These are phyloP conservation scores for Barnardius zonarius DNA, from an alignment of 2,113 vertebrate species.

Conservation along the genomic window DNA sequence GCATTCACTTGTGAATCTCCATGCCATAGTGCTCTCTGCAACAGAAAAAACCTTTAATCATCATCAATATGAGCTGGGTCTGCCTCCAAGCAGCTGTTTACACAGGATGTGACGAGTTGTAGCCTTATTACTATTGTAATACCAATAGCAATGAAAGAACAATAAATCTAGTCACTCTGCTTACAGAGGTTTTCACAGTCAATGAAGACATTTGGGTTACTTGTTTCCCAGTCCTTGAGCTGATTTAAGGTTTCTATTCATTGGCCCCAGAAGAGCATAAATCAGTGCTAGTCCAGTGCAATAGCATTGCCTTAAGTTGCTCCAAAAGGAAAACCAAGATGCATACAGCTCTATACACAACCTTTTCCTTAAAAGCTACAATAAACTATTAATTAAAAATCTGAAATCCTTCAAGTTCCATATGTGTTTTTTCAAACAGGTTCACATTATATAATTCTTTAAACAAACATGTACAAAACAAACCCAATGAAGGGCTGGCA, in stretches of 20 bases:
- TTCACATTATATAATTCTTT: background rate
- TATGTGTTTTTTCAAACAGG: background rate
- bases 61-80: fast-evolving
- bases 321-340: background rate
- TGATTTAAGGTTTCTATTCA: background rate
- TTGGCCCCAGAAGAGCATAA: background rate
- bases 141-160: background rate
- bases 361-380: background rate
- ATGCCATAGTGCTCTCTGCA: background rate
- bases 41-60: background rate
- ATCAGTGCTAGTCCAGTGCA: background rate
- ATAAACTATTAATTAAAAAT: background rate
- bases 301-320: background rate
- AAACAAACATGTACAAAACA: constrained; percentile 20
- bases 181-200: background rate
- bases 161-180: background rate
- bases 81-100: background rate
- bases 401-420: background rate
- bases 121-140: background rate
- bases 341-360: background rate
- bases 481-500: background rate
- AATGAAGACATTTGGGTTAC: background rate
- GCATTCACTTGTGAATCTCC: background rate
- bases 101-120: background rate
- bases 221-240: background rate